Conservation (phyloP, 1,140 invertebrate genomes). For the Neomicropteryx cornuta region DNA sequence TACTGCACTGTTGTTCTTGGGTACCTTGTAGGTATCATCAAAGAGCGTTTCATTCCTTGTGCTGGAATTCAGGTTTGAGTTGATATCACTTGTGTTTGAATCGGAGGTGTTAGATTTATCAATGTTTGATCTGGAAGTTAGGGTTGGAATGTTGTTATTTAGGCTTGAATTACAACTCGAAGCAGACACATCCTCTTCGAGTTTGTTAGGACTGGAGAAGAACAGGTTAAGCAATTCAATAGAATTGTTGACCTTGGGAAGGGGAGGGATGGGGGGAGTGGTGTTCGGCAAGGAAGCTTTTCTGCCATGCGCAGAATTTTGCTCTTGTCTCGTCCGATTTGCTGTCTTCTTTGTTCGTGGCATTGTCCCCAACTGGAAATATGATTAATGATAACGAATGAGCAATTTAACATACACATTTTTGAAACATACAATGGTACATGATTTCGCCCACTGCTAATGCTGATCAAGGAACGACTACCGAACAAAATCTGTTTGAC, state of each 20-base stretch:
- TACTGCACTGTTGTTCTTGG: constrained; percentile 37
- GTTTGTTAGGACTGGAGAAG: constrained; percentile 3
- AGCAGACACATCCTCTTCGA: constrained; percentile 7
- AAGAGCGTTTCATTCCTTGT: constrained; percentile 12
- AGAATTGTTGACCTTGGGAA: constrained; percentile 24
- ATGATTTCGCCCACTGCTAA: too few species aligned
- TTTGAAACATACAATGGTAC: too few species aligned
- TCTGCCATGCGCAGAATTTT: constrained; percentile 27
- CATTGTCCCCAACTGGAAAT: constrained; percentile 46
- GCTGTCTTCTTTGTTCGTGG: constrained; percentile 40
- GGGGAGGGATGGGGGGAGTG: constrained; percentile 12
- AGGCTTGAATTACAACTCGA: constrained; percentile 9
- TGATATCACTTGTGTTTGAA: too few species aligned
- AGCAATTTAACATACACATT: too few species aligned
- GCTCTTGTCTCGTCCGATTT: constrained; percentile 25
- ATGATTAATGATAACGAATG: constrained; percentile 10
- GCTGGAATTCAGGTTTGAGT: constrained; percentile 16
- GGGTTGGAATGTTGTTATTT: too few species aligned
- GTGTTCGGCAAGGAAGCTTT: constrained; percentile 27
- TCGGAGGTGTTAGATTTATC: too few species aligned
- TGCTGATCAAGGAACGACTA: too few species aligned
- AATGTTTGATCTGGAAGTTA: too few species aligned
- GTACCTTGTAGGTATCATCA: constrained; percentile 42
- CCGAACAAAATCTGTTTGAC: too few species aligned
- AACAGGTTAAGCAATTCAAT: constrained; percentile 32